These are phyloP conservation scores for Sycophaga agraensis DNA, from an alignment of 1,140 invertebrate species.

Conservation along the genomic window DNA sequence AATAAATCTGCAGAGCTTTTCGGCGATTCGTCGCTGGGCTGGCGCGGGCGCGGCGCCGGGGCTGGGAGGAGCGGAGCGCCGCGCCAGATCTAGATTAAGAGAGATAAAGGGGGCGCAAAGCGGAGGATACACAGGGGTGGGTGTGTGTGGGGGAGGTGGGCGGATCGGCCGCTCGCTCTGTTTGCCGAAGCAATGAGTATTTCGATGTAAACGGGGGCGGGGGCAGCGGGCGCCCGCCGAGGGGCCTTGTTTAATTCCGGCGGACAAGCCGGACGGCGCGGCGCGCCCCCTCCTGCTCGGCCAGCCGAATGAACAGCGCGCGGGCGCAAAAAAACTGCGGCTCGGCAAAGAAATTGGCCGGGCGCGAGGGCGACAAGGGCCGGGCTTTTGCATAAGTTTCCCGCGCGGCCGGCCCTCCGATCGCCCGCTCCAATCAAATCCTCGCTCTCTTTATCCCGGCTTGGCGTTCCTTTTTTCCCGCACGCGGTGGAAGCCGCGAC, in stretches of 20 bases:
- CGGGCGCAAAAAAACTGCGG: not conserved
- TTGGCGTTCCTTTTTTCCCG: too few species aligned
- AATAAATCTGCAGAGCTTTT: constrained; percentile 28
- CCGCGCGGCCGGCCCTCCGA: too few species aligned
- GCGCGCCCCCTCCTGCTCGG: constrained; percentile 31
- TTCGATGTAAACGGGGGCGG: constrained; percentile 38
- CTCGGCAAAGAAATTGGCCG: not conserved
- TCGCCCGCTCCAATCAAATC: too few species aligned
- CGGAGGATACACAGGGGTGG: not conserved
- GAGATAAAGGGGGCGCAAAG: constrained; percentile 1
- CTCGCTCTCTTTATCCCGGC: too few species aligned
- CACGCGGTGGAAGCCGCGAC: too few species aligned
- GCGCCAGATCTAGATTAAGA: constrained; percentile 19
- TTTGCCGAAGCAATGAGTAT: constrained; percentile 37
- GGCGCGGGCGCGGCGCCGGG: not conserved
- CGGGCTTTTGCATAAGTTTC: not conserved
- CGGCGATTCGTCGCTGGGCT: constrained; percentile 1
- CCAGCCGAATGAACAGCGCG: constrained; percentile 11
- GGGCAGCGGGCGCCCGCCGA: too few species aligned
- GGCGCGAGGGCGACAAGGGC: not conserved
- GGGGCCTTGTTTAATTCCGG: constrained; percentile 40
- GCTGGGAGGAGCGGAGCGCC: not conserved
- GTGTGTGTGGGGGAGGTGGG: not conserved
- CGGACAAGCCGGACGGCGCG: constrained; percentile 34
- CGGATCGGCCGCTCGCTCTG: constrained; percentile 36